phyloP scores from a whole-genome alignment of 1,140 invertebrate species.

The Phymorhynchus buccinoides region DNA sequence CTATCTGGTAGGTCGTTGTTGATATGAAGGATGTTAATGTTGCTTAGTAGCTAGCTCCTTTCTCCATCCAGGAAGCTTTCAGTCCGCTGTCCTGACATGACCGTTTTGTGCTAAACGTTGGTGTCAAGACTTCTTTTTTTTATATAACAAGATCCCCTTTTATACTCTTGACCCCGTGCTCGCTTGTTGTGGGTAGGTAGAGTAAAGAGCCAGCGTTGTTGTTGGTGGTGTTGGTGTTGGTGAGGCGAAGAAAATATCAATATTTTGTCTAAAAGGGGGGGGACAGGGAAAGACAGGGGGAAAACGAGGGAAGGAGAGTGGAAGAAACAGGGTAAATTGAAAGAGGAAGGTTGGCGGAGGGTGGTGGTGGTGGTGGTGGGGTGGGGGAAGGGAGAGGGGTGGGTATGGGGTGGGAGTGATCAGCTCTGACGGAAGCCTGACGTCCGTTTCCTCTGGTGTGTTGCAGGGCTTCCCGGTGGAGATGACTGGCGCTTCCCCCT shows the following conservation, averaged over 20 bases:
- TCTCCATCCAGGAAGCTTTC: not conserved
- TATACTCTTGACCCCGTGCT: not conserved
- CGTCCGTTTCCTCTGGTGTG: not conserved
- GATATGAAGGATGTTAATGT: not conserved
- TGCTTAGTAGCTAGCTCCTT: not conserved
- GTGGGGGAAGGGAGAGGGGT: not conserved
- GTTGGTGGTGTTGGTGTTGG: too few relatives aligned
- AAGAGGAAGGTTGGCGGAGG: not conserved
- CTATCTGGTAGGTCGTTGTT: too few relatives aligned
- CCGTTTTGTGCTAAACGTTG: not conserved
- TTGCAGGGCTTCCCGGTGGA: slow-evolving; percentile 23
- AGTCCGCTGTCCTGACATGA: not conserved
- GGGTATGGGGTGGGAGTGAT: not conserved
- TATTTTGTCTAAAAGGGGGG: not conserved
- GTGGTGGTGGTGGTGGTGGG: not conserved
- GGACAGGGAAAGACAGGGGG: not conserved
- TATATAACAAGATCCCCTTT: too few relatives aligned
- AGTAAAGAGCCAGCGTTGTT: not conserved
- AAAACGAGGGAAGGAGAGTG: not conserved
- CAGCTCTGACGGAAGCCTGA: not conserved
- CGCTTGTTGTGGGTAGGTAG: not conserved
- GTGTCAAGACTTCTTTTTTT: not conserved
- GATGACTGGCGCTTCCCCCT: not conserved
- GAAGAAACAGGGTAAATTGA: not conserved
- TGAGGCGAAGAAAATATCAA: not conserved